These are phyloP conservation scores for Hydrochoerus hydrochaeris DNA, from an alignment of 2,113 vertebrate species.

Conservation along the genomic window DNA sequence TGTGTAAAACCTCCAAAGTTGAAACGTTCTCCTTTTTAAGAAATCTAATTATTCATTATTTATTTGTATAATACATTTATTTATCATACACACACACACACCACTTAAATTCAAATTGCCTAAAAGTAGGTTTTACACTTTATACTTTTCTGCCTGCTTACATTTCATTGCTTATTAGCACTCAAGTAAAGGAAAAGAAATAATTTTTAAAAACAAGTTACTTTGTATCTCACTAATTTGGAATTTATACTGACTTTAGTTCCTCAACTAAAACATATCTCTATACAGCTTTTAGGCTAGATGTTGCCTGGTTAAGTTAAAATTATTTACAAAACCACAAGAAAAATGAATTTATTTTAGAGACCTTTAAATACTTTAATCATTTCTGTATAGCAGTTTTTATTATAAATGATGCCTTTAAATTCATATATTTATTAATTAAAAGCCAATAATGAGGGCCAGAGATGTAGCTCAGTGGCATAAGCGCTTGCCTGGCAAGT, in stretches of 20 bases:
- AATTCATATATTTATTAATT: neutral
- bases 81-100: neutral
- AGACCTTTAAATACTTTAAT: conserved; percentile 28
- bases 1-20: neutral
- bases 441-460: conserved; percentile 22
- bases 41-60: conserved; percentile 1
- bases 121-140: conserved; percentile 41
- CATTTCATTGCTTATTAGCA: conserved; percentile 45
- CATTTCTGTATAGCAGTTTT: neutral
- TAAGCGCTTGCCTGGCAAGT: no score
- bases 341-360: neutral
- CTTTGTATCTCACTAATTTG: conserved; percentile 20
- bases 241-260: neutral
- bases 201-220: neutral
- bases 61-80: conserved; percentile 2
- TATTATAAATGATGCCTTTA: conserved; percentile 2
- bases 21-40: neutral
- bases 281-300: neutral
- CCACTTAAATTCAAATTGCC: neutral
- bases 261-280: neutral
- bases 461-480: no score
- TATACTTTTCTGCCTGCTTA: conserved; percentile 4
- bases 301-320: conserved; percentile 43
- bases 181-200: neutral
- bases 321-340: conserved; percentile 44